Conservation (phyloP, 2,797 vertebrate genomes). For the Hippoglossus hippoglossus region DNA sequence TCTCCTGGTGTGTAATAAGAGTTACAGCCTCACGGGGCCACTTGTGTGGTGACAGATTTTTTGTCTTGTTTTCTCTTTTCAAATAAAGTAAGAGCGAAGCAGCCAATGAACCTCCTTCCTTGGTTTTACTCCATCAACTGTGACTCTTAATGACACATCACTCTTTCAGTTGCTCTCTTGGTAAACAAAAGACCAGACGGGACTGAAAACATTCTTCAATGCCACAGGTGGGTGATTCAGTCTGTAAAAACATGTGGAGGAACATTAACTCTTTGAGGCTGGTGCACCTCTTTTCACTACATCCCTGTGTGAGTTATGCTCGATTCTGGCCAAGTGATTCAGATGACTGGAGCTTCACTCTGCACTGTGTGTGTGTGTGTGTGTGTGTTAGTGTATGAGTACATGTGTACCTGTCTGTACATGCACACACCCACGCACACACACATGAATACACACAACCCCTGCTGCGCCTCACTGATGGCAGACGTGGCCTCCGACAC, state of each 20-base stretch:
- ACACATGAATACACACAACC: conserved; percentile 20
- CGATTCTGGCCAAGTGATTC: conserved; percentile 27
- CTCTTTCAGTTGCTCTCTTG: conserved; percentile 44
- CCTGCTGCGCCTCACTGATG: conserved; percentile 41
- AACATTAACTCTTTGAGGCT: conserved; percentile 54
- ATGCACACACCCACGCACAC: conserved; percentile 18
- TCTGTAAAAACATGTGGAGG: conserved; percentile 39
- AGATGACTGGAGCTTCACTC: conserved; percentile 44
- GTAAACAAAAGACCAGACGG: conserved; percentile 66
- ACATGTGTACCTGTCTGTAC: conserved; percentile 27
- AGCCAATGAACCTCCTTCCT: conserved; percentile 8
- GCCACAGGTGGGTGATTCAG: conserved; percentile 64
- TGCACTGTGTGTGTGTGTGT: conserved; percentile 19
- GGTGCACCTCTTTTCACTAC: conserved; percentile 7
- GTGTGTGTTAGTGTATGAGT: too few relatives aligned
- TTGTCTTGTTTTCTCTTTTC: conserved; percentile 11
- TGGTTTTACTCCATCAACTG: conserved; percentile 26
- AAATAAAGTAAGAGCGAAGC: conserved; percentile 17
- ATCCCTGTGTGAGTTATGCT: conserved; percentile 22
- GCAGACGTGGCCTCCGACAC: conserved; percentile 68
- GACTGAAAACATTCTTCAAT: conserved; percentile 64
- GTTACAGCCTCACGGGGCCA: conserved; percentile 23
- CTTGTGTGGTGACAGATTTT: conserved; percentile 38
- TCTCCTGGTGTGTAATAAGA: conserved; percentile 20
- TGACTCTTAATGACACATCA: conserved; percentile 58